Base-by-base conservation (phyloP, 1,140 invertebrate genomes). In the Caenorhabditis brenneri region DNA sequence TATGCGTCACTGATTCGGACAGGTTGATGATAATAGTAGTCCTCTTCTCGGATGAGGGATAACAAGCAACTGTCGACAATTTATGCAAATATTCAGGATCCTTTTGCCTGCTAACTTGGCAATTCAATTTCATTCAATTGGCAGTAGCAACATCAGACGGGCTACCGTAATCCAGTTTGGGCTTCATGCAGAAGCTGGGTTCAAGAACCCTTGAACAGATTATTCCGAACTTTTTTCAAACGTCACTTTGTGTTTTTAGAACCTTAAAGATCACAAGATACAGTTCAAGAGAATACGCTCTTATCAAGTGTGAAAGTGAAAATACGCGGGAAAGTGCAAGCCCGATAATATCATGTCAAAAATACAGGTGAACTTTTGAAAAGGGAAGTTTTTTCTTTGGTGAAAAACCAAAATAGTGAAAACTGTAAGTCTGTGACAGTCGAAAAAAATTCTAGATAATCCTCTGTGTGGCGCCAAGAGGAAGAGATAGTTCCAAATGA, bases 1-100 rank as follows among this genome's bases (percentile, higher is more conserved):
- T 74, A 74, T 74, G 65, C 65, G 65, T 74, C 65, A 74, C 65
- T 42, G 65, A 74, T 74, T 74, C 24, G 36, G 65, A 42, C 65
- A 74, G 65, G 65, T 74, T 74, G 65, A 74, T 74, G 65, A 74
- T 74, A 74, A 74, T 74, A 74, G 65, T 74, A 74, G 65, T 12
- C 46, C 12, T 74, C 36, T 46, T 74, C 36, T 46, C 19, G 36
- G 36, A 65, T 36, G 29, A 31, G 31, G 16, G 58, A 27, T 27
- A 65, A 65, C 58, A 65, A 33, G 29, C 31, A 33, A 65, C 58
- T 51, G 5, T 15, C 15, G 15, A 16, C 0, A 51, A 19, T 65
- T 65, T 74, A 74, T 74, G 65, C 65, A 46, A 74, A 74, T 74
- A 74, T 42, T 74, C 65, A n/a, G 36, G 65, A 74, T 74, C 10